Conservation (phyloP, 2,797 vertebrate species). For the Austrolebias charrua region DNA sequence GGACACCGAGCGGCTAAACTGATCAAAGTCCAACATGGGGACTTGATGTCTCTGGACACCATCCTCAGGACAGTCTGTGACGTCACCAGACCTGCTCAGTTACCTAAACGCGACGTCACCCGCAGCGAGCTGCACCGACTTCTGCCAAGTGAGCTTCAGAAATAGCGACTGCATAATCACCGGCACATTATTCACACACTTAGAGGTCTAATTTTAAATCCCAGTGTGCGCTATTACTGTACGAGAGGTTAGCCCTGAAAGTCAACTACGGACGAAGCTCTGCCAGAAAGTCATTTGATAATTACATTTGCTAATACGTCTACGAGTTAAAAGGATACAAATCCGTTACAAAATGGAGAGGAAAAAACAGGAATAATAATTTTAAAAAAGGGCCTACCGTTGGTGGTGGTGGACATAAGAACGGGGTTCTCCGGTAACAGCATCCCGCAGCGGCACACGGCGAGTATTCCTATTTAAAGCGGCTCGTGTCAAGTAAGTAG, state of each 20-base stretch:
- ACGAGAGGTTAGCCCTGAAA: slow-evolving; percentile 48
- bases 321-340: background rate
- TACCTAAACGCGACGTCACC: slow-evolving; percentile 15
- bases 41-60: background rate
- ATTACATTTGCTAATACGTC: background rate
- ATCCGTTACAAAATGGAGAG: background rate
- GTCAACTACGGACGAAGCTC: slow-evolving; percentile 44
- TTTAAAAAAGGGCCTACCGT: slow-evolving; percentile 59
- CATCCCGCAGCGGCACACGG: slow-evolving; percentile 54
- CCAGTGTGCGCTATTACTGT: slow-evolving; percentile 49
- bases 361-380: background rate
- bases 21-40: background rate
- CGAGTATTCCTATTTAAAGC: slow-evolving; percentile 59
- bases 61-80: background rate
- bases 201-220: slow-evolving; percentile 69
- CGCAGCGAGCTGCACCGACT: slow-evolving; percentile 12
- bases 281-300: slow-evolving; percentile 32
- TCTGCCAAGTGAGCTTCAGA: background rate
- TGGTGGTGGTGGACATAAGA: slow-evolving; percentile 13
- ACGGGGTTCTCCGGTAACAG: slow-evolving; percentile 42
- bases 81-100: slow-evolving; percentile 6
- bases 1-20: background rate
- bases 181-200: slow-evolving; percentile 41
- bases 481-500: background rate
- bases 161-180: slow-evolving; percentile 41